Evolutionary conservation across 2,113 vertebrate genomes (phyloP), one percentile per base, ranked within the genome.

Genomic region (Mus musculus): DNA sequence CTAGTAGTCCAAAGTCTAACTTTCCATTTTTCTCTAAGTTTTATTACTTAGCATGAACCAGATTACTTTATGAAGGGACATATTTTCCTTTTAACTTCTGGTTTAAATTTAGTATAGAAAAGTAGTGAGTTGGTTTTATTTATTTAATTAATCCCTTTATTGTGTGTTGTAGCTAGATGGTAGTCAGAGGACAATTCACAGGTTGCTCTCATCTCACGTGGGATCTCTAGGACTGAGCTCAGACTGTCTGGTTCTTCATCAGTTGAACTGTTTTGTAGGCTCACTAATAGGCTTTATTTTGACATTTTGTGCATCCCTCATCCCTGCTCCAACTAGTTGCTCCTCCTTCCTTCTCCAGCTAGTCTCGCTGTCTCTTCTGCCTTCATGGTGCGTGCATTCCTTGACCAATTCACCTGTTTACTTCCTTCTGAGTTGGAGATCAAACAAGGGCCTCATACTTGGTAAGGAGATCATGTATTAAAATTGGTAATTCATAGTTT

Each of bases 401-500:
- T 56, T 84, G 42, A 61, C 56, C 28, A 65, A 46, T 30, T 85
- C 26, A 30, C 24, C 13, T 85, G 81, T 19, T 30, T 20, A 28
- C 46, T 49, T 65, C 39, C 26, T 46, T 42, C 26, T 63, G 42
- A 65, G 42, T 8, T 67, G 42, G 42, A 42, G 63, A 42, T 46
- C 59, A 85, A 65, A 85, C 59, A 39, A 65, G 56, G n/a, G 52
- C 14, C 52, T 52, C 36, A 12, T 8, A 61, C 42, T 75, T 85
- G 30, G 33, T 82, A 95, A 95, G 24, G 65, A 80, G 30, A 88
- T 77, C 24, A 87, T 54, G 42, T 93, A 59, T 69, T 73, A 1
- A 67, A 94, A 96, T 87, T 17, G 33, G 12, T 24, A 88, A 94
- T 36, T 76, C 11, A 89, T 92, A 90, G 61, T 65, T 63, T 39